Conservation (phyloP, 2,888 invertebrate genomes). For the Drosophila demipolita region DNA sequence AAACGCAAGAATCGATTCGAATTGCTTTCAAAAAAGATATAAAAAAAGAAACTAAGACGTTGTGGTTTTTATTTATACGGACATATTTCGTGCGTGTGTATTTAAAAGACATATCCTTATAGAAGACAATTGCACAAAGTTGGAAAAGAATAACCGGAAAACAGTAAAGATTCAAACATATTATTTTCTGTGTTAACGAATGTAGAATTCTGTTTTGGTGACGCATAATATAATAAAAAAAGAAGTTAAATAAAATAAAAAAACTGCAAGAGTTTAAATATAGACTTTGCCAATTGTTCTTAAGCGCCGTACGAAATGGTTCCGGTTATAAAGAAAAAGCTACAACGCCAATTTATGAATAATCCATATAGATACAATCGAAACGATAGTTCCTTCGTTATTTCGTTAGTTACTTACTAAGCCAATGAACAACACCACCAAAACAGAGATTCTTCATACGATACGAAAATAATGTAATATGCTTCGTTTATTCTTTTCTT, state of each 20-base stretch:
- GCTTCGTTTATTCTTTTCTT: slow-evolving; percentile 77
- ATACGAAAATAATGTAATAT: slow-evolving; percentile 81
- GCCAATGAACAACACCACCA: slow-evolving; percentile 71
- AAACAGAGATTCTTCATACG: slow-evolving; percentile 82
- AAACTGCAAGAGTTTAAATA: slow-evolving; percentile 29
- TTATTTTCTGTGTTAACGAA: slow-evolving; percentile 78
- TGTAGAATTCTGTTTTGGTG: slow-evolving; percentile 85
- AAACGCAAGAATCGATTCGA: slow-evolving; percentile 63
- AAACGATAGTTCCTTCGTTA: slow-evolving; percentile 15
- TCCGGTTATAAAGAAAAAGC: slow-evolving; percentile 64
- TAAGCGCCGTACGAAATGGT: slow-evolving; percentile 67
- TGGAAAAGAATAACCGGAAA: slow-evolving; percentile 76
- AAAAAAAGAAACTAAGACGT: slow-evolving; percentile 58
- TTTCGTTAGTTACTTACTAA: slow-evolving; percentile 83
- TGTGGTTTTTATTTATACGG: slow-evolving; percentile 83
- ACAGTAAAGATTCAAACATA: slow-evolving; percentile 64
- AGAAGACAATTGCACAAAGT: slow-evolving; percentile 69
- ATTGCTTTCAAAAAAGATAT: slow-evolving; percentile 59
- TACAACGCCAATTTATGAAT: slow-evolving; percentile 59
- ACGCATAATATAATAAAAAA: slow-evolving; percentile 61
- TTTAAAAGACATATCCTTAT: slow-evolving; percentile 27
- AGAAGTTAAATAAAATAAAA: slow-evolving; percentile 24
- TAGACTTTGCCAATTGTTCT: slow-evolving; percentile 70
- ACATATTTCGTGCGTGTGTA: slow-evolving; percentile 71
- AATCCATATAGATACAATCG: slow-evolving; percentile 19